A percentile compares a stretch with the other conserved stretches of the same genome.
phyloP scores from a whole-genome alignment of 2,888 invertebrate species.

The Latheticus oryzae region DNA sequence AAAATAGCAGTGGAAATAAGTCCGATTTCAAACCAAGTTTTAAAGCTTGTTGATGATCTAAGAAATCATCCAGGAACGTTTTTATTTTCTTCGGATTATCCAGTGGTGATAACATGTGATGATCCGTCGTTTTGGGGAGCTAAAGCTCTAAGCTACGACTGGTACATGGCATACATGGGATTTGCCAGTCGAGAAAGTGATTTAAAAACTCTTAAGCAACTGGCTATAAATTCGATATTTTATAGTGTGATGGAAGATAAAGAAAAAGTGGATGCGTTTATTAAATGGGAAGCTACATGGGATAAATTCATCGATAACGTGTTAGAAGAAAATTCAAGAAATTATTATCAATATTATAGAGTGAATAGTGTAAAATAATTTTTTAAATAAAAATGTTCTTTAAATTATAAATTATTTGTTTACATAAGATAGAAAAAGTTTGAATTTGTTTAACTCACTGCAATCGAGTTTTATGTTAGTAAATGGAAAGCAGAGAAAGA shows the following conservation, averaged over 20 bases:
- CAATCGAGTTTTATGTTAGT: no score
- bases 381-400: no score
- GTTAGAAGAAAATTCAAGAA: slow-evolving; percentile 1
- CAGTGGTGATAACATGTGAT: slow-evolving; percentile 80
- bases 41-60: slow-evolving; percentile 77
- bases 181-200: slow-evolving; percentile 77
- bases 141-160: slow-evolving; percentile 78
- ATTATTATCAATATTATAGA: slow-evolving; percentile 4
- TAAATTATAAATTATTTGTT: no score
- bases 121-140: slow-evolving; percentile 83
- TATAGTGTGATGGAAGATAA: slow-evolving; percentile 71
- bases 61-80: slow-evolving; percentile 80
- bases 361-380: no score
- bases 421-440: no score
- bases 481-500: no score
- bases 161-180: slow-evolving; percentile 82
- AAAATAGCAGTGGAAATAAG: slow-evolving; percentile 80
- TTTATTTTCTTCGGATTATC: slow-evolving; percentile 74
- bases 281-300: slow-evolving; percentile 72
- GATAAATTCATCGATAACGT: slow-evolving; percentile 67
- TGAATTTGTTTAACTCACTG: no score
- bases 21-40: slow-evolving; percentile 81
- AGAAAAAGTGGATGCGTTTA: slow-evolving; percentile 67
- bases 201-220: slow-evolving; percentile 76
- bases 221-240: slow-evolving; percentile 80